These are phyloP conservation scores for Rhinopomastus cyanomelas DNA, from an alignment of 2,113 vertebrate species.

Conservation along the genomic window DNA sequence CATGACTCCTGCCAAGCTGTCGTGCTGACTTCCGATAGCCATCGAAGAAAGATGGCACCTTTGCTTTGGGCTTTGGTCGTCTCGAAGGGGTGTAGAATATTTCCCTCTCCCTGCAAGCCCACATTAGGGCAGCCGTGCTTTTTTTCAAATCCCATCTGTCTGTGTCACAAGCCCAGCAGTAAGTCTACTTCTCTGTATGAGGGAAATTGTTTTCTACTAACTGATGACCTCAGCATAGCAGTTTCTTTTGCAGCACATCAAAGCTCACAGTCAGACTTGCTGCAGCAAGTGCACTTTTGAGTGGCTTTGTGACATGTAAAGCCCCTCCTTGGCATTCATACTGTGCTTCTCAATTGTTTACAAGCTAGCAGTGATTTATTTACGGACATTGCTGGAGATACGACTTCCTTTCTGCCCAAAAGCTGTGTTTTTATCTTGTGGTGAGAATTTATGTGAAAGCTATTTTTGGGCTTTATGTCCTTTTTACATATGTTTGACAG, in stretches of 20 bases:
- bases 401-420: slow-evolving; percentile 45
- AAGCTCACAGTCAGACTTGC: slow-evolving; percentile 78
- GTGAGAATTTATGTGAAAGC: slow-evolving; percentile 65
- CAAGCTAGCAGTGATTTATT: slow-evolving; percentile 78
- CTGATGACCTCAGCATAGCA: slow-evolving; percentile 80
- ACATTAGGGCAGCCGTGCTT: slow-evolving; percentile 66
- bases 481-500: slow-evolving; percentile 62
- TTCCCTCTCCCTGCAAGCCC: slow-evolving; percentile 41
- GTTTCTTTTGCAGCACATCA: slow-evolving; percentile 79
- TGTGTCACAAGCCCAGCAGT: slow-evolving; percentile 77
- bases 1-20: slow-evolving; percentile 3
- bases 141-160: slow-evolving; percentile 69
- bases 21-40: slow-evolving; percentile 26
- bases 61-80: slow-evolving; percentile 61
- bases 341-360: slow-evolving; percentile 77
- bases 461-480: slow-evolving; percentile 32
- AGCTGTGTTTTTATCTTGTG: slow-evolving; percentile 66
- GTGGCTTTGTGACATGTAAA: slow-evolving; percentile 79
- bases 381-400: slow-evolving; percentile 70
- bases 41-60: slow-evolving; percentile 34
- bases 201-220: slow-evolving; percentile 83
- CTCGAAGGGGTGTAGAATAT: slow-evolving; percentile 55
- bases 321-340: slow-evolving; percentile 77
- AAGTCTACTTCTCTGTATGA: slow-evolving; percentile 75
- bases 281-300: slow-evolving; percentile 77